Evolutionary conservation across 2,113 vertebrate species (phyloP).

Genomic region (Pao palembangensis): DNA sequence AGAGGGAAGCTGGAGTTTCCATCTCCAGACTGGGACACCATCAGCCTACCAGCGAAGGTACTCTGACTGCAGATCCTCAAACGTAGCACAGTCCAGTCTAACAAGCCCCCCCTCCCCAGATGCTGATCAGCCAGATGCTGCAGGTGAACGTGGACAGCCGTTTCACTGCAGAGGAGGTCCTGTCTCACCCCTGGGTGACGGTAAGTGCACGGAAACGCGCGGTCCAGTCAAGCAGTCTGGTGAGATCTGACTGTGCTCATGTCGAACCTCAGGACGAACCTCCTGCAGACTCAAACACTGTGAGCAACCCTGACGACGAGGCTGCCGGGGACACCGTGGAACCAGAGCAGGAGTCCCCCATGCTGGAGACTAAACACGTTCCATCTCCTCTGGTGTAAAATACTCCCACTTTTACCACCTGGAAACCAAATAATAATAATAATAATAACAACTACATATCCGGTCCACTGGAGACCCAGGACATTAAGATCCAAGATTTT

Average conservation of each 20-base stretch:
- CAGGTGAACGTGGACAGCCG: conserved; percentile 92
- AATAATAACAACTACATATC: background rate
- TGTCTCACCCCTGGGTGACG: conserved; percentile 94
- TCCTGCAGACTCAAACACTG: conserved; percentile 81
- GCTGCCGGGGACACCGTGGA: conserved; percentile 24
- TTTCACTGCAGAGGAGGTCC: conserved; percentile 90
- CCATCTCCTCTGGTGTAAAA: conserved; percentile 65
- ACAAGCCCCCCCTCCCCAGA: conserved; percentile 66
- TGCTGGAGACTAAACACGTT: conserved; percentile 63
- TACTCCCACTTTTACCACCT: background rate
- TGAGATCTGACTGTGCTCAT: background rate
- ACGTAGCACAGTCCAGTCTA: no score
- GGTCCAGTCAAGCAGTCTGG: no score
- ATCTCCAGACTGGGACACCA: conserved; percentile 94
- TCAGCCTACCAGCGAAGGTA: conserved; percentile 89
- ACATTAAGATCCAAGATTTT: background rate
- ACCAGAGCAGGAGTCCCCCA: conserved; percentile 44
- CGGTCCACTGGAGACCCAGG: background rate
- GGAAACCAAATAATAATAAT: conserved; percentile 3
- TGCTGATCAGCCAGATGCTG: conserved; percentile 95
- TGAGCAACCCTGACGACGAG: conserved; percentile 80
- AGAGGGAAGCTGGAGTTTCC: conserved; percentile 94
- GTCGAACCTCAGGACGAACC: conserved; percentile 81
- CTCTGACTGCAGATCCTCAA: background rate
- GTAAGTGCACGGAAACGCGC: conserved; percentile 69